These are phyloP conservation scores for Tribolium madens DNA, from an alignment of 1,140 invertebrate species.

Conservation along the genomic window DNA sequence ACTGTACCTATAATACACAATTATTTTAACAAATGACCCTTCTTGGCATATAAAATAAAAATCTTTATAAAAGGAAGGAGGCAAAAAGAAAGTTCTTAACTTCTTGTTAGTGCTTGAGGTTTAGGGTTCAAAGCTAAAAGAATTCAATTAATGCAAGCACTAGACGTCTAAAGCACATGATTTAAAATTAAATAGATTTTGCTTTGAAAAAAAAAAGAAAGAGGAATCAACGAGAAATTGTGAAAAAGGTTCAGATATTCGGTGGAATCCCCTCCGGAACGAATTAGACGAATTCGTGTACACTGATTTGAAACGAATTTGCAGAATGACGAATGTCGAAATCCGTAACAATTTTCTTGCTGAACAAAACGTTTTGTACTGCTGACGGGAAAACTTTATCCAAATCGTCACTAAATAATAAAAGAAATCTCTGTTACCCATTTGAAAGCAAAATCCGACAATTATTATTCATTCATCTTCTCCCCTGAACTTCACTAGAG, in stretches of 20 bases:
- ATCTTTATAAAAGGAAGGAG: not conserved
- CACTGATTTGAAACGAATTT: conserved; percentile 20
- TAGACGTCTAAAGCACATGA: conserved; percentile 18
- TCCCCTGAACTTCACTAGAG: too few relatives aligned
- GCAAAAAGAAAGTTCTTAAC: not conserved
- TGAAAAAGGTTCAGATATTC: conserved; percentile 9
- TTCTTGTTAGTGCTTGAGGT: conserved; percentile 9
- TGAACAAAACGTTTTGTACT: not conserved
- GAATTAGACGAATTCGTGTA: conserved; percentile 24
- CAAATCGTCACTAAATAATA: not conserved
- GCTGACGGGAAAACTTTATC: not conserved
- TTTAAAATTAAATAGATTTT: conserved; percentile 24
- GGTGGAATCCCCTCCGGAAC: conserved; percentile 11
- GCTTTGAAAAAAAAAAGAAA: conserved; percentile 4
- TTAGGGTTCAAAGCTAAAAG: conserved; percentile 19
- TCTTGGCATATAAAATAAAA: not conserved
- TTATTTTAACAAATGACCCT: too few relatives aligned
- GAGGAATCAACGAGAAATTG: conserved; percentile 4
- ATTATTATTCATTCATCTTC: not conserved
- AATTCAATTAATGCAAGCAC: conserved; percentile 13
- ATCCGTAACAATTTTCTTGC: not conserved
- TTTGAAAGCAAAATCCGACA: not conserved
- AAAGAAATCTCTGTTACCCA: not conserved
- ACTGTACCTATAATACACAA: too few relatives aligned
- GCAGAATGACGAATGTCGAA: conserved; percentile 3